Evolutionary conservation across 1,140 invertebrate species (phyloP), one percentile per base, ranked within the genome.

Genomic region (Sinella curviseta): DNA sequence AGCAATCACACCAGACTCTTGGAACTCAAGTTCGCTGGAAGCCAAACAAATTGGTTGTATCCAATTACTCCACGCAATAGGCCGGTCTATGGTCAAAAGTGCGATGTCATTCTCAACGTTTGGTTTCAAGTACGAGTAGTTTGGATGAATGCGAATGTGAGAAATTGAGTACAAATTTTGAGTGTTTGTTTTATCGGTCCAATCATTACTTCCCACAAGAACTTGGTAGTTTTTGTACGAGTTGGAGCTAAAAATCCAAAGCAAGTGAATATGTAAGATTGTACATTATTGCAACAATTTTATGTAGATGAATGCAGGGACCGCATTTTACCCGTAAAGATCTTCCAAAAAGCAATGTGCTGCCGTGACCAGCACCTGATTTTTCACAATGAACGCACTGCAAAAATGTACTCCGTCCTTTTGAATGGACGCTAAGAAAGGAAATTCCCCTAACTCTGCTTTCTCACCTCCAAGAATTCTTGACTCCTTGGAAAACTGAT

Each of bases 1-100:
- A 54, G 74, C 74, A 16, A 75, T 54, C 1, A 26, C 3, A 16
- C 74, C 74, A 2, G 24, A 12, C 31, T 57, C 31, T 34, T 30
- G 16, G 8, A 31, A 8, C 12, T 35, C 20, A 3, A 28, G 30
- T 17, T 35, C 28, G 30, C 55, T 55, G n/a, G 55, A 26, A 17
- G 88, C 87, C 17, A 89, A 82, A 82, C 88, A 89, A 17, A 88
- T 83, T 0, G 88, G 88, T 65, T 87, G 84, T 2, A 88, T 86
- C 36, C 85, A 85, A 1, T 85, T 82, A 14, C 82, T 82, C 81
- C 86, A 88, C 1, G 77, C 55, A 1, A 88, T 85, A 1, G 86
- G 85, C 34, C 84, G 67, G 28, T 84, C 84, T 1, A 89, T 79
- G 34, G 85, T 84, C 1, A 89, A 79, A 1, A 89, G 78, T 17